These are phyloP conservation scores for Spongilla lacustris DNA, from an alignment of 37 sponge, comb jelly and placozoan species.

Conservation along the genomic window DNA sequence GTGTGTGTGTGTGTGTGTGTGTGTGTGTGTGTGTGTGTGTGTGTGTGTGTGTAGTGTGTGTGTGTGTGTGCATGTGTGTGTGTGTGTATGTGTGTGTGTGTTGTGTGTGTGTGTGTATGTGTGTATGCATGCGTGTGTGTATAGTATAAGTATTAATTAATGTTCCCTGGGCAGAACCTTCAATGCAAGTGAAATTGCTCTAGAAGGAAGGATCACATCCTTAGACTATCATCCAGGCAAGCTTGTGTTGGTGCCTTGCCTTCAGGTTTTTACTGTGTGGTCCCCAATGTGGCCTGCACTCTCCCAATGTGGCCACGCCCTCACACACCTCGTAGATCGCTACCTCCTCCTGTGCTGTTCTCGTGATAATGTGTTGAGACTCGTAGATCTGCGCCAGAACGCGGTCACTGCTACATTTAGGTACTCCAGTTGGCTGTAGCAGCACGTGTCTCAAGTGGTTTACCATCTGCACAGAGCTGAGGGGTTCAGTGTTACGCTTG, in stretches of 20 bases:
- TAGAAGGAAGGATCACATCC: constrained; percentile 90
- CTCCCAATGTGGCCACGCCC: not conserved
- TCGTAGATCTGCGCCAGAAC: constrained; percentile 89
- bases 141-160: not conserved
- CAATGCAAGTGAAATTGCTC: constrained; percentile 75
- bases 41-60: not conserved
- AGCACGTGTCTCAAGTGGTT: not conserved
- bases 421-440: not conserved
- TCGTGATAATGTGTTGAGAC: constrained; percentile 79
- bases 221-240: constrained; percentile 76
- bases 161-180: not conserved
- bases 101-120: constrained; percentile 18
- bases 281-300: too few species aligned
- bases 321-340: too few species aligned
- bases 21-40: not conserved
- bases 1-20: not conserved
- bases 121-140: constrained; percentile 10
- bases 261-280: not conserved
- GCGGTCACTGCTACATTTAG: constrained; percentile 83
- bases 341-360: constrained; percentile 82
- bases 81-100: constrained; percentile 18
- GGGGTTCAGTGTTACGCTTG: constrained; percentile 62
- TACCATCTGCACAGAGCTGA: constrained; percentile 11
- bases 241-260: not conserved
- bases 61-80: not conserved